Evolutionary conservation across 1,140 invertebrate genomes (phyloP).

Genomic region (Lerema accius): DNA sequence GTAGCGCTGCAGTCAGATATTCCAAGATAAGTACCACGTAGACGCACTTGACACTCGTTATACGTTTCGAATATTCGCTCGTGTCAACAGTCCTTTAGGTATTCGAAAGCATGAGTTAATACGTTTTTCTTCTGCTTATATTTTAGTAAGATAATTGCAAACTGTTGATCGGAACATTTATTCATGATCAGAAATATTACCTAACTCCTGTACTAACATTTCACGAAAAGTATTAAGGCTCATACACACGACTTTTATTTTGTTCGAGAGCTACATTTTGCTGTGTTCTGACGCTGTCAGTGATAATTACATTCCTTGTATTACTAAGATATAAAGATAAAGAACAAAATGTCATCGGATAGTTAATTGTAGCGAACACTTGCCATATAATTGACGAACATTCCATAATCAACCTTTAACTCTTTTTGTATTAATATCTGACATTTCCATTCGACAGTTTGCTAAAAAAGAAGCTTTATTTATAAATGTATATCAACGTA

Average conservation of each 20-base stretch:
- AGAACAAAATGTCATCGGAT: constrained; percentile 33
- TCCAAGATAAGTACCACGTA: constrained; percentile 64
- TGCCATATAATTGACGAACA: constrained; percentile 26
- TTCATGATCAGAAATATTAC: background rate
- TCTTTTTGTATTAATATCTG: constrained; percentile 34
- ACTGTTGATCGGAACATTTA: constrained; percentile 49
- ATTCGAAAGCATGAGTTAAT: constrained; percentile 53
- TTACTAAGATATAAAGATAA: constrained; percentile 30
- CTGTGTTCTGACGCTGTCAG: constrained; percentile 29
- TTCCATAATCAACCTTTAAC: constrained; percentile 25
- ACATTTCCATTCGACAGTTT: constrained; percentile 65
- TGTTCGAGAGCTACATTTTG: constrained; percentile 21
- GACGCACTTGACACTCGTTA: constrained; percentile 57
- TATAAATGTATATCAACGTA: constrained; percentile 64
- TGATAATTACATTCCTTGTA: constrained; percentile 23
- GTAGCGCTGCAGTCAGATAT: constrained; percentile 60
- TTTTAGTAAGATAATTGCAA: constrained; percentile 39
- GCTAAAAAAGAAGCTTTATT: constrained; percentile 63
- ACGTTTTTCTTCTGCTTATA: constrained; percentile 18
- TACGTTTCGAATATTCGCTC: constrained; percentile 58
- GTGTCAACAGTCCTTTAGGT: constrained; percentile 50
- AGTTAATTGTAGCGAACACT: constrained; percentile 24
- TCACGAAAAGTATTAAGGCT: constrained; percentile 2
- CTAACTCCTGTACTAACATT: constrained; percentile 10
- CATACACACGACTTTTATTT: constrained; percentile 12